phyloP scores from a whole-genome alignment of 2,113 vertebrate species.

The Calidris pugnax region DNA sequence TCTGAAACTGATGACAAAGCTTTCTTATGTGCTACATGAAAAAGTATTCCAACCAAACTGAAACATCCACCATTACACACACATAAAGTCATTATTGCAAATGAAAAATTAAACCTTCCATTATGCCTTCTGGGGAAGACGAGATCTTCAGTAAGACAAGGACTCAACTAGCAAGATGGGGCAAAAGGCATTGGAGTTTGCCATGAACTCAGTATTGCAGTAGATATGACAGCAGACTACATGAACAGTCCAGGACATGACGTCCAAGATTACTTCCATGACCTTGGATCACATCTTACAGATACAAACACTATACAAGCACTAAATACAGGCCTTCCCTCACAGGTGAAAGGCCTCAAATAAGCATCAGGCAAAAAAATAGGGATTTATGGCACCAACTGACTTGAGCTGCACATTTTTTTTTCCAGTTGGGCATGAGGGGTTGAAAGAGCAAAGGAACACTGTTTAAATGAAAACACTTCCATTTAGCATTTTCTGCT shows the following conservation, averaged over 20 bases:
- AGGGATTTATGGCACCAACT: background rate
- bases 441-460: background rate
- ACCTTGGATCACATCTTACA: background rate
- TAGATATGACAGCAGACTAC: background rate
- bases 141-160: background rate
- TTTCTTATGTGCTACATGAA: accelerated
- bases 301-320: background rate
- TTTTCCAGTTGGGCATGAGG: background rate
- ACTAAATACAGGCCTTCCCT: background rate
- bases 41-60: background rate
- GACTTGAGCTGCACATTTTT: background rate
- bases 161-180: background rate
- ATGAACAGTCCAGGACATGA: background rate
- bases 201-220: background rate
- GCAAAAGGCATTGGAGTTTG: background rate
- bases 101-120: background rate
- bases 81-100: background rate
- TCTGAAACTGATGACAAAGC: background rate
- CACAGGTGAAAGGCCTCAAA: background rate
- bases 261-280: background rate
- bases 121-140: background rate
- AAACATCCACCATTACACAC: background rate
- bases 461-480: background rate
- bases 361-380: background rate
- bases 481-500: background rate